Conservation (phyloP, 2,888 invertebrate species). For the Eudasyphora cyanicolor region DNA sequence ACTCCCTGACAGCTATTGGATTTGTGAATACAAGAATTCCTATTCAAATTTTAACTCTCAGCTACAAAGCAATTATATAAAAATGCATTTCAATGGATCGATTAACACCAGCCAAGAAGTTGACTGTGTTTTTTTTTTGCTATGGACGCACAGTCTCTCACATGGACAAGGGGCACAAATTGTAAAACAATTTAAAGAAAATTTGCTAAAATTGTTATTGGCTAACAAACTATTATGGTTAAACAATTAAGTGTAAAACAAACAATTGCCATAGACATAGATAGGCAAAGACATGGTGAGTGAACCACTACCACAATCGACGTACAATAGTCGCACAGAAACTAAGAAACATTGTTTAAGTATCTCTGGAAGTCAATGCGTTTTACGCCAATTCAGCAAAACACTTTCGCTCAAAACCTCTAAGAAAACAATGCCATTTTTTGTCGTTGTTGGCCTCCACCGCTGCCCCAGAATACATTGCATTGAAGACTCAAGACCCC, state of each 20-base stretch:
- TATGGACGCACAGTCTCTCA: not conserved
- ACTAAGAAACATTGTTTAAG: not conserved
- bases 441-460: not conserved
- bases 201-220: constrained; percentile 65
- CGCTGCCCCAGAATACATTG: not conserved
- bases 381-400: constrained; percentile 36
- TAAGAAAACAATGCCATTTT: constrained; percentile 54
- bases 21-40: not conserved
- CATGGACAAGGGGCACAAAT: constrained; percentile 53
- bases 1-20: not conserved
- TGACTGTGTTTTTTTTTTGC: not conserved
- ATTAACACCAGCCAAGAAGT: not conserved
- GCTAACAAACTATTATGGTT: constrained; percentile 66
- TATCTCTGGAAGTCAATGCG: constrained; percentile 48
- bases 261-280: constrained; percentile 27
- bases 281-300: not conserved
- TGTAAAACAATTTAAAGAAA: constrained; percentile 65
- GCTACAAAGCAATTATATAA: not conserved
- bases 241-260: constrained; percentile 66
- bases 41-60: not conserved
- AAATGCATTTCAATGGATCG: not conserved
- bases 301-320: not conserved
- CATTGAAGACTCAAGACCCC: constrained; percentile 4
- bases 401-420: constrained; percentile 61
- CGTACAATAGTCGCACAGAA: not conserved